Base-by-base conservation (phyloP, 1,140 invertebrate genomes). In the Bombus balteatus region DNA sequence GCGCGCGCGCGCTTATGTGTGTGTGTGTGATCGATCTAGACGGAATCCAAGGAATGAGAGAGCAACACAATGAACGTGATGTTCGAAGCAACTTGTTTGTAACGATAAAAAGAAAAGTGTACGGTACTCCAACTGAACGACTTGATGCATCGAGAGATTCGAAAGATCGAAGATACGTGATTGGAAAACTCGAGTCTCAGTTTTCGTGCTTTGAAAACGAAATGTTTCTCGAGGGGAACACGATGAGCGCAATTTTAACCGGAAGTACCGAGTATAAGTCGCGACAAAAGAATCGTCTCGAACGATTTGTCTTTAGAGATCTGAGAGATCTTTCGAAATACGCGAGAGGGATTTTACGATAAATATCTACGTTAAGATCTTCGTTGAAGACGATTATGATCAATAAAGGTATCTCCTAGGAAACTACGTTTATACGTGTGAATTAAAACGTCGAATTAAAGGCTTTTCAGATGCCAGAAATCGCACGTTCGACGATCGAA, bases 131-230 rank as follows among this genome's bases (percentile, higher is more conserved):
- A 13, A 75, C 34, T 8, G 59, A 77, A 75, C 25, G 59, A 13
- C 39, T 43, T 0, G 65, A 34, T 3, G 53, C 41, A n/a, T 70
- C 47, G 71, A 39, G 34, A 87, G 81, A 74, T 84, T 66, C 65
- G 78, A 84, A 39, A 87, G 83, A 81, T 87, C 85, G 76, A 72
- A 59, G 81, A 41, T 87, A 92, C 91, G 92, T 92, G 91, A 92
- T 87, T 53, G 86, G 89, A 83, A 88, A 89, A 78, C 72, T 84
- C 66, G 72, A 89, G 72, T 66, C 65, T 41, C 37, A 62, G 77
- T 88, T 70, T 85, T 74, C 92, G 90, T 88, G 92, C 85, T 73
- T 53, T 18, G 86, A 81, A 70, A 90, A 65, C 72, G 71, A 85
- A 89, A 80, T 65, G 28, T 37, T 65, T 9, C 43, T 6, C 37